phyloP scores from a whole-genome alignment of 2,888 invertebrate genomes.

The Yponomeuta sedellus region DNA sequence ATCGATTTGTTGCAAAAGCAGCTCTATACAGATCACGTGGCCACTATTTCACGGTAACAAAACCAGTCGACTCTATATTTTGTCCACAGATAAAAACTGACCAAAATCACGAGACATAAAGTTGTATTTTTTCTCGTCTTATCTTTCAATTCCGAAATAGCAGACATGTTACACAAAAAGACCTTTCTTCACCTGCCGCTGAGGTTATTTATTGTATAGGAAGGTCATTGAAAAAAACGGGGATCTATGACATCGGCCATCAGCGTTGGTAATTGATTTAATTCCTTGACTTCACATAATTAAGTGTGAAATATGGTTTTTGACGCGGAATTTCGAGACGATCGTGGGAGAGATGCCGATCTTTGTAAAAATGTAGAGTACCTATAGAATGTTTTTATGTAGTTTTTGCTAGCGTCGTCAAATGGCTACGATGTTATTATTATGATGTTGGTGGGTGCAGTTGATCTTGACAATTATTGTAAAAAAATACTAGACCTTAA shows the following conservation, averaged over 20 bases:
- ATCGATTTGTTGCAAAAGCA: conserved; percentile 22
- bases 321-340: conserved; percentile 24
- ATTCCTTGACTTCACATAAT: conserved; percentile 61
- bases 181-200: conserved; percentile 64
- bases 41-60: conserved; percentile 57
- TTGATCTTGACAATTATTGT: neutral
- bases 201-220: conserved; percentile 64
- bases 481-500: too few relatives aligned
- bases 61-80: conserved; percentile 29
- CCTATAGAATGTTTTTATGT: neutral
- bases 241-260: conserved; percentile 18
- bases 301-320: conserved; percentile 64
- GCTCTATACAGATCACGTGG: conserved; percentile 35
- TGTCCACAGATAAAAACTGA: conserved; percentile 66
- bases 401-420: neutral
- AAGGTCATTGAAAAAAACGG: conserved; percentile 30
- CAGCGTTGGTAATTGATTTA: conserved; percentile 57
- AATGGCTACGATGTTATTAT: neutral
- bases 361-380: neutral
- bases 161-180: conserved; percentile 36
- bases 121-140: conserved; percentile 46
- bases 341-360: conserved; percentile 17
- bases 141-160: conserved; percentile 19
- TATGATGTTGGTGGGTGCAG: neutral
- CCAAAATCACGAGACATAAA: conserved; percentile 69